phyloP scores from a whole-genome alignment of 1,140 invertebrate species.

The Formica selysi region DNA sequence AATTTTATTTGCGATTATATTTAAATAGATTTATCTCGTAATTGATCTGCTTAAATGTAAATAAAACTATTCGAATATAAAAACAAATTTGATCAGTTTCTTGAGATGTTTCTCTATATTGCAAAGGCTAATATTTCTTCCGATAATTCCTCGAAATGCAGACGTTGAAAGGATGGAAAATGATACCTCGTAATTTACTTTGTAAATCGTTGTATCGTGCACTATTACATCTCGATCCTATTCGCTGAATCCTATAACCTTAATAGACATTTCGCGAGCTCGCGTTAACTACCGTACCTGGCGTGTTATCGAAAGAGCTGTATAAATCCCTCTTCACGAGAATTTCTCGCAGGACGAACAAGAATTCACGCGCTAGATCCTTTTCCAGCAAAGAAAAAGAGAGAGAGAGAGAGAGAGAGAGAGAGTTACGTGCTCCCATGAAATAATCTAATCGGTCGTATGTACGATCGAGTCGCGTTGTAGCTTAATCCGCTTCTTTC shows the following conservation, averaged over 20 bases:
- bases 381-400: neutral
- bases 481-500: slow-evolving; percentile 54
- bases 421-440: neutral
- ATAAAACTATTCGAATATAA: neutral
- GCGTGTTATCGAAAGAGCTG: neutral
- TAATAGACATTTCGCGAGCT: slow-evolving; percentile 31
- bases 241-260: neutral
- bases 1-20: no score
- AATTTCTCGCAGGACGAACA: slow-evolving; percentile 38
- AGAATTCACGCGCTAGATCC: slow-evolving; percentile 17
- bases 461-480: slow-evolving; percentile 14
- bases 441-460: slow-evolving; percentile 36
- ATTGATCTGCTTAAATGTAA: neutral
- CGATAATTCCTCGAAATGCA: slow-evolving; percentile 22
- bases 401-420: neutral
- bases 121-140: slow-evolving; percentile 27
- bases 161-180: slow-evolving; percentile 43
- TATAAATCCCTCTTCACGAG: slow-evolving; percentile 42
- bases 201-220: slow-evolving; percentile 35
- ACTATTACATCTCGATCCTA: slow-evolving; percentile 34
- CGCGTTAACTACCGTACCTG: slow-evolving; percentile 2
- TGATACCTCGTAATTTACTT: slow-evolving; percentile 11
- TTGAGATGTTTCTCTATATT: neutral
- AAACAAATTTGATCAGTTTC: slow-evolving; percentile 20
- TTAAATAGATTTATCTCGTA: no score